Evolutionary conservation across 1,140 invertebrate species (phyloP), one percentile per base, ranked within the genome.

Genomic region (Procambarus virginalis): DNA sequence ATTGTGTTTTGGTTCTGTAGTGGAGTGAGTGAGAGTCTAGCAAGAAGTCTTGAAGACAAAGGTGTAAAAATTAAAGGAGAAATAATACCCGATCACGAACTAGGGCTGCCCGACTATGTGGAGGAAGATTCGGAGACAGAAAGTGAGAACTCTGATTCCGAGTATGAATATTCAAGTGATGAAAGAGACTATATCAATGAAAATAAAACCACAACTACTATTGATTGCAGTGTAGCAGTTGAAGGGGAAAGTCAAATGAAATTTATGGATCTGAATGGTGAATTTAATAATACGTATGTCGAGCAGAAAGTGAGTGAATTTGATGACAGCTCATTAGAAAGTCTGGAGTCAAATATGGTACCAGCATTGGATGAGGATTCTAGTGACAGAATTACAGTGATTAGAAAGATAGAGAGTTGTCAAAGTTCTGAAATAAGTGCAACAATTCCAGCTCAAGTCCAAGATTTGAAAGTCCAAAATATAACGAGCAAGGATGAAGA

Each of bases 1-100:
- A 81, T 90, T 46, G 79, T 79, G 14, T 90, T 90, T 55, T 90
- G 88, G 88, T 90, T 90, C 60, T 68, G 60, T 45, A 80, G 70
- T 84, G 88, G 88, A 10, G 82, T 90, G 46, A 90, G 88, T 84
- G 88, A 90, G 76, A 55, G 88, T n/a, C 48, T 90, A 8, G 64
- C 81, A 22, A 70, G 22, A 14, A 46, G 58, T 60, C 64, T 90
- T 51, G 75, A 90, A 58, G 88, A 84, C 0, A 78, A 64, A 70
- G 76, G 88, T 55, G 73, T 80, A 48, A 17, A 20, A 12, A 75
- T 90, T 10, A 70, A 70, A n/a, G 88, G 88, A 51, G 68, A 46
- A 79, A 78, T 75, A 51, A 90, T 90, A 70, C 68, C 75, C 6
- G 88, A 90, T 51, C 14, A 84, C 45, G 76, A 90, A 14, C 45